These are phyloP conservation scores for Agrochola lota DNA, from an alignment of 2,888 invertebrate species.

Conservation along the genomic window DNA sequence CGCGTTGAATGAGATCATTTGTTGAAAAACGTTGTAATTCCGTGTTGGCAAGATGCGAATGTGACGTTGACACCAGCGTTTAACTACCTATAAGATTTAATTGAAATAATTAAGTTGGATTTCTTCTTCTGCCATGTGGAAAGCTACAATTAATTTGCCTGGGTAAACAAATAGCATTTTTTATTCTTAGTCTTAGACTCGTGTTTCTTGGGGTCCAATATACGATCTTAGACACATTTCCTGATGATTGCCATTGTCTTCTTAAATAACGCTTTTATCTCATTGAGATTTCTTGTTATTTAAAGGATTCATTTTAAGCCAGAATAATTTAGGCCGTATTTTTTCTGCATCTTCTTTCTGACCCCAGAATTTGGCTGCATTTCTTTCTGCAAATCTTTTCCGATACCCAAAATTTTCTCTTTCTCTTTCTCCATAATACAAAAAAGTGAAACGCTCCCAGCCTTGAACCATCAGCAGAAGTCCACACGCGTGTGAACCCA, in stretches of 20 bases:
- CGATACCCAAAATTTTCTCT: neutral
- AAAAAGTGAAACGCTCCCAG: constrained; percentile 58
- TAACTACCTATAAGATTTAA: constrained; percentile 3
- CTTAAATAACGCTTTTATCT: neutral
- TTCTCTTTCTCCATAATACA: constrained; percentile 6
- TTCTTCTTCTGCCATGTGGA: neutral
- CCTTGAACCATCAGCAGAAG: constrained; percentile 55
- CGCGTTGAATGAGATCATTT: constrained; percentile 51
- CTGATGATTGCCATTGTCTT: neutral
- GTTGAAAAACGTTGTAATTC: constrained; percentile 36
- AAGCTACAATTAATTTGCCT: neutral
- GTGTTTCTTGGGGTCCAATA: neutral
- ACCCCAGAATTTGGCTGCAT: neutral
- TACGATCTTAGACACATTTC: neutral
- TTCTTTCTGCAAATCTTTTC: neutral
- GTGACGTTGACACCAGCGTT: constrained; percentile 19
- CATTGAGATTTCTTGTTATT: neutral
- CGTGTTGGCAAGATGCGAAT: constrained; percentile 15
- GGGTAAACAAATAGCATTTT: neutral
- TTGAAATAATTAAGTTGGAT: constrained; percentile 5
- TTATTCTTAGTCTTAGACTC: neutral
- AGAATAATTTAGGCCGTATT: neutral
- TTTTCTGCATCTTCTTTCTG: neutral
- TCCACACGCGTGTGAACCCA: constrained; percentile 70
- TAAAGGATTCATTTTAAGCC: neutral